Conservation (phyloP, 2,113 vertebrate genomes). For the Tonatia bakeri region DNA sequence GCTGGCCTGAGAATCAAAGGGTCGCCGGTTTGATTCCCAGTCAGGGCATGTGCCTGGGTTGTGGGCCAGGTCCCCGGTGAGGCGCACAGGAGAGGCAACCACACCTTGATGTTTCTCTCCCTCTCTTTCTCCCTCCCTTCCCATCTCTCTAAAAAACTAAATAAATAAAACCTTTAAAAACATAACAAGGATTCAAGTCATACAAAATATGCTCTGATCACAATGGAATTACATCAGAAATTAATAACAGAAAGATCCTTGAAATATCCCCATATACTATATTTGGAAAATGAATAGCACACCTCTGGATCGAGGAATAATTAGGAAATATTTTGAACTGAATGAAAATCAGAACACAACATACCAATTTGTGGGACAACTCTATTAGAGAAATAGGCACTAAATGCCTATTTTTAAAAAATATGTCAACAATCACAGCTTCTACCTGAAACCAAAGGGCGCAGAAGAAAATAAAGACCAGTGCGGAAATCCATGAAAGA, state of each 20-base stretch:
- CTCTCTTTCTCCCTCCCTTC: no score
- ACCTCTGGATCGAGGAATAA: neutral
- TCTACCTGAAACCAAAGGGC: neutral
- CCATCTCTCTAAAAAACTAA: neutral
- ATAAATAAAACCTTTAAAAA: no score
- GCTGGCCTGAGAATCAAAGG: no score
- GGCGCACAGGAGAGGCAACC: no score
- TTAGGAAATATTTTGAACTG: neutral
- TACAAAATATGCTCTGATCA: neutral
- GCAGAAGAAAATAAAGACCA: conserved; percentile 15
- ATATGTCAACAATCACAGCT: neutral
- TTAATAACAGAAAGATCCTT: neutral
- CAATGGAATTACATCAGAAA: neutral
- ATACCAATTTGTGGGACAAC: neutral
- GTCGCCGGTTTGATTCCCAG: no score
- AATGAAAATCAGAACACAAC: neutral
- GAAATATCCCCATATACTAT: neutral
- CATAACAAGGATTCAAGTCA: neutral
- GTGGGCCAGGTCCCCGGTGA: no score
- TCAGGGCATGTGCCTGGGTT: no score
- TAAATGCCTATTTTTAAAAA: no score
- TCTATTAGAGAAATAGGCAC: neutral
- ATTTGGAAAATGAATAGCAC: neutral
- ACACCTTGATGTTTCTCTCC: no score
- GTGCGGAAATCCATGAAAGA: neutral